A percentile compares a stretch with the other conserved stretches of the same genome.
Conservation (phyloP, 2,113 vertebrate species). For the Triplophysa rosa region DNA sequence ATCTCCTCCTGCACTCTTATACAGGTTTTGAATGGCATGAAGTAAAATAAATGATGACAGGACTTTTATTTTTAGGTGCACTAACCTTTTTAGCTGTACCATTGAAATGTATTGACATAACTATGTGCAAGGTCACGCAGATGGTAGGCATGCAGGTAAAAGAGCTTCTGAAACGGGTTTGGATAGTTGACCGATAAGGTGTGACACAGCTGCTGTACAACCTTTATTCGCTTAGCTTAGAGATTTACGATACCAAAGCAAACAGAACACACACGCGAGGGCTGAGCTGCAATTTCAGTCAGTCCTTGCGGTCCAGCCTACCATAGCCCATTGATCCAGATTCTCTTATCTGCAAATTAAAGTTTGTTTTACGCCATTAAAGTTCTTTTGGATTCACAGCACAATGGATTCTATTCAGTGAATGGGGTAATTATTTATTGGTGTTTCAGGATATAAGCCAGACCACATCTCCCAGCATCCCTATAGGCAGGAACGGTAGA, state of each 20-base stretch:
- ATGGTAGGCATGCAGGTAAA: slow-evolving; percentile 1
- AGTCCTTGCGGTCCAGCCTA: neutral
- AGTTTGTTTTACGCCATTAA: slow-evolving; percentile 3
- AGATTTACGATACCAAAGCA: slow-evolving; percentile 1
- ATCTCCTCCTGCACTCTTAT: too few species aligned
- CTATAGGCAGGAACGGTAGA: slow-evolving; percentile 63
- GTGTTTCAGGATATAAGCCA: slow-evolving; percentile 63
- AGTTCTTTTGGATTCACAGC: slow-evolving; percentile 42
- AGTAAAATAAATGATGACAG: too few species aligned
- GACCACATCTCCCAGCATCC: slow-evolving; percentile 68
- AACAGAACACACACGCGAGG: slow-evolving; percentile 2
- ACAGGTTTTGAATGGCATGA: too few species aligned
- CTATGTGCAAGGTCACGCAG: neutral
- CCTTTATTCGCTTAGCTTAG: slow-evolving; percentile 21
- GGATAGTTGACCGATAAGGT: slow-evolving; percentile 14
- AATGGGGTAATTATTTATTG: slow-evolving; percentile 74
- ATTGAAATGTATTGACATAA: neutral
- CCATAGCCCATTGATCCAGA: neutral
- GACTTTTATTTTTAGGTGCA: too few species aligned
- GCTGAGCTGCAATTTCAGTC: slow-evolving; percentile 14
- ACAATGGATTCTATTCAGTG: slow-evolving; percentile 56
- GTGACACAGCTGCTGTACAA: slow-evolving; percentile 18
- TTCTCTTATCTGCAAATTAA: neutral
- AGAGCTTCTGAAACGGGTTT: slow-evolving; percentile 13
- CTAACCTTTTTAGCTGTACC: neutral